phyloP scores from a whole-genome alignment of 1,140 invertebrate genomes.

The Apis florea region DNA sequence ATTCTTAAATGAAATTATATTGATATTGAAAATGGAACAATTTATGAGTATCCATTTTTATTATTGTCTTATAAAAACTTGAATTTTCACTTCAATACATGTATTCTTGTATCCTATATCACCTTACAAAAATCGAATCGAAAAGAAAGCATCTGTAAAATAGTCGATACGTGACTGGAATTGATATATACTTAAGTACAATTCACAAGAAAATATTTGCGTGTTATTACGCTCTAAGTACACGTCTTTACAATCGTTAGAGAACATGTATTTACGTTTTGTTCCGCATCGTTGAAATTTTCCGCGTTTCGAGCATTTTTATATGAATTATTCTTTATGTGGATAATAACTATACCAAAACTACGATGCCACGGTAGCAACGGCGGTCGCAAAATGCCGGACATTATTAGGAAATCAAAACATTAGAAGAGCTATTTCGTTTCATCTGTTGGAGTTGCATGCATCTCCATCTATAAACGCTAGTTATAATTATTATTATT shows the following conservation, averaged over 20 bases:
- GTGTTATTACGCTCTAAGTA: not conserved
- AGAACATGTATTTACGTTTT: not conserved
- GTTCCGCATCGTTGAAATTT: not conserved
- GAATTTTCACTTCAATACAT: too few relatives aligned
- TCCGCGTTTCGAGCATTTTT: not conserved
- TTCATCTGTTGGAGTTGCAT: not conserved
- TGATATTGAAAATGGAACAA: not conserved
- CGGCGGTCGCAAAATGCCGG: conserved; percentile 65
- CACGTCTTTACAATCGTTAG: not conserved
- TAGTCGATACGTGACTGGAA: too few relatives aligned
- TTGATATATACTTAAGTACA: not conserved
- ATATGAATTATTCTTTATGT: not conserved
- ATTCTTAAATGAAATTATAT: not conserved
- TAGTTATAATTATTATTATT: not conserved
- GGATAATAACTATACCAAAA: conserved; percentile 47
- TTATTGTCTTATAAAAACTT: too few relatives aligned
- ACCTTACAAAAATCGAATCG: not conserved
- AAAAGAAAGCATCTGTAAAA: not conserved
- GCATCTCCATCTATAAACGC: not conserved
- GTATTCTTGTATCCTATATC: not conserved
- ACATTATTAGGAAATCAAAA: conserved; percentile 58
- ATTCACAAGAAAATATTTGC: not conserved
- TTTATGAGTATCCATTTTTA: too few relatives aligned
- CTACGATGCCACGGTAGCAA: conserved; percentile 66
- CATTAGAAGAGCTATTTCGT: conserved; percentile 10